Base-by-base conservation (phyloP, 2,113 vertebrate genomes). In the Fregetta grallaria region DNA sequence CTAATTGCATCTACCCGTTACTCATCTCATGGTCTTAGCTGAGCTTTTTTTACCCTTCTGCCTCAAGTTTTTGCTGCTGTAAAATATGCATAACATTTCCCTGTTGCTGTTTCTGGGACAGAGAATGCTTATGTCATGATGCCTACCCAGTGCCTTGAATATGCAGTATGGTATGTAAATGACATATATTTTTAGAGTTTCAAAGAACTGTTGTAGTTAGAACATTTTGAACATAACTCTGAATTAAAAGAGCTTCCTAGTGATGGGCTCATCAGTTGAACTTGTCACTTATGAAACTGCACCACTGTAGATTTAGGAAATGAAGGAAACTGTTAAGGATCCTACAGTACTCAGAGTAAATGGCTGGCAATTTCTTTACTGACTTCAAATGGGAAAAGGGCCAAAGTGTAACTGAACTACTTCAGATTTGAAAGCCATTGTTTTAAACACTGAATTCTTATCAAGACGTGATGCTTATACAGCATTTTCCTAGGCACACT, bases 61-160 rank as follows among this genome's bases (percentile, higher is more conserved):
- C 66, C n/a, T 91, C 25, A 76, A 83, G 53, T 34, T 91, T 85
- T 85, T 75, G 29, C 58, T 86, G 72, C 62, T 85, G 40, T 79
- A 90, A 96, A 91, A 83, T 65, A 72, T 75, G 34, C 32, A 50
- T 73, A 90, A 86, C 42, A 47, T 82, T 96, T 86, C 40, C 42
- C 32, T 7, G 2, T 11, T 91, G 63, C 75, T 61, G 66, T 79
- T 93, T 94, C 75, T 79, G 80, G 78, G 87, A 38, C 78, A 92
- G 58, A 44, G 49, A 84, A 87, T 79, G 32, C 55, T 92, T 58
- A 82, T 82, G 49, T 79, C 2, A 0, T 88, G 63, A 88, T 94
- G 82, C 86, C 78, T 93, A 88, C 90, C 86, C 58, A 80, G 47
- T 22, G 32, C 56, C 75, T 81, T 92, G 85, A 96, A 92, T 88